These are phyloP conservation scores for Tachina lurida DNA, from an alignment of 2,888 invertebrate genomes.

Conservation along the genomic window DNA sequence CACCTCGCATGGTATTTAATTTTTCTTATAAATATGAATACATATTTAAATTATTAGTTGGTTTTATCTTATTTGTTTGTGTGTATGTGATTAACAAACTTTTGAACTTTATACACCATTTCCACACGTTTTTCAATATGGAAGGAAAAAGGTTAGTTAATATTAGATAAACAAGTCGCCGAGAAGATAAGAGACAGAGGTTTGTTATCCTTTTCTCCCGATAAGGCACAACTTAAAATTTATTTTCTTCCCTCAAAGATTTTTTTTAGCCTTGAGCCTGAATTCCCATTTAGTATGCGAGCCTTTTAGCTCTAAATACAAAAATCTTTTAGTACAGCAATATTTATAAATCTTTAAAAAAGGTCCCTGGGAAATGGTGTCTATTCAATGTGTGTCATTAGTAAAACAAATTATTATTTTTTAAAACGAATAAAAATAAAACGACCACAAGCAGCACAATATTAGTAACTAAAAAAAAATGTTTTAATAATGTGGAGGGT, in stretches of 20 bases:
- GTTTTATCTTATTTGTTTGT: neutral
- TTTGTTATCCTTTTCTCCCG: too few relatives aligned
- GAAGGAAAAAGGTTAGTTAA: too few relatives aligned
- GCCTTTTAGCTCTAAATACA: too few relatives aligned
- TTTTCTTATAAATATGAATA: neutral
- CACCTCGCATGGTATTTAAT: conserved; percentile 46
- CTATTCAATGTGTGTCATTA: conserved; percentile 64
- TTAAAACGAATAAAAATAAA: conserved; percentile 19
- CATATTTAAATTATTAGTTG: conserved; percentile 24
- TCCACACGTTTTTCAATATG: neutral
- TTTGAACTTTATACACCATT: conserved; percentile 22
- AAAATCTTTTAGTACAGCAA: neutral
- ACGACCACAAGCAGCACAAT: neutral
- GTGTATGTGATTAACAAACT: neutral
- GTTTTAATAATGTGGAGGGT: conserved; percentile 57
- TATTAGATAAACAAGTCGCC: too few relatives aligned
- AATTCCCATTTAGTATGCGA: too few relatives aligned
- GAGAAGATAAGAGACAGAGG: too few relatives aligned
- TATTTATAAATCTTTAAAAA: neutral
- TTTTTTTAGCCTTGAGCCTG: too few relatives aligned
- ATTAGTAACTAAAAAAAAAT: conserved; percentile 37
- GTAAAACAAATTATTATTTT: conserved; percentile 63
- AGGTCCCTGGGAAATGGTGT: conserved; percentile 39
- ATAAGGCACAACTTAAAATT: too few relatives aligned
- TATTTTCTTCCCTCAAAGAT: too few relatives aligned